phyloP scores from a whole-genome alignment of 2,797 vertebrate genomes.

The Macropus fuliginosus region DNA sequence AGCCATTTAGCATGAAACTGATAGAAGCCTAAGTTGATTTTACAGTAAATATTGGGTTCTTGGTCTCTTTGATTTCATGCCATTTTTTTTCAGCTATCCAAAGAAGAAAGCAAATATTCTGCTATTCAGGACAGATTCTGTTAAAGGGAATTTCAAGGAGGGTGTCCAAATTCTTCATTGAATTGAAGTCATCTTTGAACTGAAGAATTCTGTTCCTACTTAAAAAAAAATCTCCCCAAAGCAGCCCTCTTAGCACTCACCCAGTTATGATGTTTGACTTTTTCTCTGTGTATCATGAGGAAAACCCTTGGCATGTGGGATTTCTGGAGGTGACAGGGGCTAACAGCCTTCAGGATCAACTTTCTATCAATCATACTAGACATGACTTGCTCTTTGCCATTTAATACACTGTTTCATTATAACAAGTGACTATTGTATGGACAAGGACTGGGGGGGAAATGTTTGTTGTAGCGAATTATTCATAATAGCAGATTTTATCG shows the following conservation, averaged over 20 bases:
- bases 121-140: slow-evolving; percentile 70
- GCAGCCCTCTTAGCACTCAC: slow-evolving; percentile 65
- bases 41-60: slow-evolving; percentile 62
- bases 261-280: slow-evolving; percentile 65
- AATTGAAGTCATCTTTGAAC: slow-evolving; percentile 65
- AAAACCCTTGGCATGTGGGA: slow-evolving; percentile 64
- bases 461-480: slow-evolving; percentile 73
- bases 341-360: slow-evolving; percentile 48
- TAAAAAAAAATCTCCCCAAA: slow-evolving; percentile 63
- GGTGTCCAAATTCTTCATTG: slow-evolving; percentile 63
- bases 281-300: slow-evolving; percentile 75
- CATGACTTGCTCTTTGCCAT: slow-evolving; percentile 54
- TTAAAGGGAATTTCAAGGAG: slow-evolving; percentile 46
- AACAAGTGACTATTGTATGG: slow-evolving; percentile 52
- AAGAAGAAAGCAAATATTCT: slow-evolving; percentile 47
- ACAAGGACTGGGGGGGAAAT: slow-evolving; percentile 41
- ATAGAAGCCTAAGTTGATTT: slow-evolving; percentile 37
- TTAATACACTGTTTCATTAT: slow-evolving; percentile 24
- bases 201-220: slow-evolving; percentile 63
- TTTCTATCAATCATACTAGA: slow-evolving; percentile 46
- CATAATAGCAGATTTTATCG: slow-evolving; percentile 67
- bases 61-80: slow-evolving; percentile 59
- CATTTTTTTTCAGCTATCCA: slow-evolving; percentile 57
- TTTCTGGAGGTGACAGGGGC: slow-evolving; percentile 61
- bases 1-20: slow-evolving; percentile 42